Percentiles rank a stretch among this genome's conserved stretches.
phyloP scores from a whole-genome alignment of 2,888 invertebrate species.

The Sclerodermus sp. region DNA sequence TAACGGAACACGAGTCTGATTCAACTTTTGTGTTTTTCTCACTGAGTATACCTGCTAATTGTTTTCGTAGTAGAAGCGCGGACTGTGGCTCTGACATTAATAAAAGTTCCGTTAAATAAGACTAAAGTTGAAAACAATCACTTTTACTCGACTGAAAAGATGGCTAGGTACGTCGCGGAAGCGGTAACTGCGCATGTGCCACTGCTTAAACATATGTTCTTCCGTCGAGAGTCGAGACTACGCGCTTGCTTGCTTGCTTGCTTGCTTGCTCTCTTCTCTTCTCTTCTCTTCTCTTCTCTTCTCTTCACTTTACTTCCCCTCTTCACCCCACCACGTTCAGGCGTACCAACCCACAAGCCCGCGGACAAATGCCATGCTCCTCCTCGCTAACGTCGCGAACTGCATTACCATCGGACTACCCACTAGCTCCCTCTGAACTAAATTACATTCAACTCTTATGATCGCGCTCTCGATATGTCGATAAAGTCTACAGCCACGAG shows the following conservation, averaged over 20 bases:
- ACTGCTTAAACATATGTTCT: slow-evolving; percentile 55
- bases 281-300: no score
- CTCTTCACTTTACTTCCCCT: no score
- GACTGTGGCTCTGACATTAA: slow-evolving; percentile 96
- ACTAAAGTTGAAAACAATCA: slow-evolving; percentile 73
- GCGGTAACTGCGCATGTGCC: slow-evolving; percentile 52
- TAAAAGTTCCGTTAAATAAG: slow-evolving; percentile 78
- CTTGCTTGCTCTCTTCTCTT: no score
- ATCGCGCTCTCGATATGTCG: no score
- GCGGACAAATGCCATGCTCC: no score
- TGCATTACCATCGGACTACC: no score
- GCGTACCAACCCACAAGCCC: no score
- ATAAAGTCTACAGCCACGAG: no score
- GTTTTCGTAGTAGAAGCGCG: slow-evolving; percentile 91
- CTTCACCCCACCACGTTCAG: no score
- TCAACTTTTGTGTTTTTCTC: slow-evolving; percentile 27
- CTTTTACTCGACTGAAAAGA: slow-evolving; percentile 71
- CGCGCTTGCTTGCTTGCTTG: slow-evolving; percentile 35
- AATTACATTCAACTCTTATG: no score
- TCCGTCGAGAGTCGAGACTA: slow-evolving; percentile 45
- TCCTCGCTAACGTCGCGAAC: no score
- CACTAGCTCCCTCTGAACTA: no score
- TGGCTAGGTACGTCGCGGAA: slow-evolving; percentile 64
- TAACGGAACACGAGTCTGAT: slow-evolving; percentile 18
- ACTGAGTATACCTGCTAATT: slow-evolving; percentile 79